phyloP scores from a whole-genome alignment of 2,888 invertebrate genomes.

The Andrena camellia region DNA sequence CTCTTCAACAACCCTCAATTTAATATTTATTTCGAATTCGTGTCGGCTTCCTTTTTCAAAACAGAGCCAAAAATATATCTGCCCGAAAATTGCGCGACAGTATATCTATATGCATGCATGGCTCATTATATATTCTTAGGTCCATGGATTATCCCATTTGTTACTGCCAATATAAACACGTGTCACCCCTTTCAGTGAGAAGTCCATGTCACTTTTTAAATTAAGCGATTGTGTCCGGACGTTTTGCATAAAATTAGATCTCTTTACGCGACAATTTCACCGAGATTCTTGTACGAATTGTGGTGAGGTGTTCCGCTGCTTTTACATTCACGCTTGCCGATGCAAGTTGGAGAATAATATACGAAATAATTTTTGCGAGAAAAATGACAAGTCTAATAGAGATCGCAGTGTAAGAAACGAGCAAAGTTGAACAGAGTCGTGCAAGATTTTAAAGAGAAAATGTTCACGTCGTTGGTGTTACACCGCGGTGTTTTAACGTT shows the following conservation, averaged over 20 bases:
- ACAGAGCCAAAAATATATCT: not conserved
- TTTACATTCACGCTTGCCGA: not conserved
- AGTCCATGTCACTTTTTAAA: slow-evolving; percentile 49
- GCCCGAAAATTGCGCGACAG: not conserved
- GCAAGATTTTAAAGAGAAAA: slow-evolving; percentile 12
- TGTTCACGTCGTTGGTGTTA: not conserved
- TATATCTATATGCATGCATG: not conserved
- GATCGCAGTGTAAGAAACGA: not conserved
- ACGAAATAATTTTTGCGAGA: not conserved
- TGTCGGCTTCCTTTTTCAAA: not conserved
- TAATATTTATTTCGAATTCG: not conserved
- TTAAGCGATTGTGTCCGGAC: slow-evolving; percentile 17
- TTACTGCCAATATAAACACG: slow-evolving; percentile 63
- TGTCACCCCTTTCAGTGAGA: slow-evolving; percentile 58
- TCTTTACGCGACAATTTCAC: not conserved
- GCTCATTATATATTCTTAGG: not conserved
- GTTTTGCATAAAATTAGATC: slow-evolving; percentile 14
- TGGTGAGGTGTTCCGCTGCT: not conserved
- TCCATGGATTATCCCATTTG: slow-evolving; percentile 59
- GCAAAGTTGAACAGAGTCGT: not conserved
- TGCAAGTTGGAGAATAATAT: not conserved
- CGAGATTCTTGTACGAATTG: not conserved
- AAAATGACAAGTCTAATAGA: slow-evolving; percentile 5
- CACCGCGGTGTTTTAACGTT: not conserved
- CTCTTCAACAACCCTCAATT: not conserved